Base-by-base conservation (phyloP, 2,888 invertebrate species). In the Diplolepis rosae region DNA sequence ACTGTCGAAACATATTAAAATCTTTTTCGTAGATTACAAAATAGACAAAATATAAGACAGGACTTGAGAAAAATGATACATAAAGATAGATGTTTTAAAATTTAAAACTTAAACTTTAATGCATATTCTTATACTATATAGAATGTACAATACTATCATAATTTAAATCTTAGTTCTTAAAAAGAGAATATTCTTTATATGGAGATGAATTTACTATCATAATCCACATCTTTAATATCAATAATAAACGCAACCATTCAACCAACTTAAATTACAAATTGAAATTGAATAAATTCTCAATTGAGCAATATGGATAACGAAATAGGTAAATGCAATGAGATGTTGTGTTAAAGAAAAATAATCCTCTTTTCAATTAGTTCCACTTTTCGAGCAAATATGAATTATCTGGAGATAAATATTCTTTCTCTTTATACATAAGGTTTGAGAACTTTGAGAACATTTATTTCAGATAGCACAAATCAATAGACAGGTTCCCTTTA, bases 381-480 rank as follows among this genome's bases (percentile, higher is more conserved):
- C 27, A 52, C n/a, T 28, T 52, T 27, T 28, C n/a, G 1, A 32
- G 13, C 22, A 22, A 2, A 45, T 18, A 45, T 35, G 22, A 61
- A 24, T 35, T 39, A 39, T 61, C 61, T 22, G 9, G 24, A n/a
- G 13, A 35, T 13, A 61, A 39, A 61, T 39, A 39, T 27, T 52
- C 24, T 61, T 35, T 6, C n/a, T 39, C 35, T 24, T 24, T 45
- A 11, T n/a, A 39, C 9, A 45, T 9, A 39, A 32, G 52, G 7
- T 30, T 15, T 13, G 18, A 45, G 18, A 45, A 45, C 32, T 32
- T 7, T 18, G 18, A 45, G 15, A n/a, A 1, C 39, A 39, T 61
- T 61, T 61, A 61, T 35, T 24, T 61, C 39, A 61, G 61, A 61
- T 61, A 61, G 39, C 18, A 13, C n/a, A 61, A 24, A 61, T 39